Conservation (phyloP, 2,113 vertebrate species). For the Cephalopterus ornatus region DNA sequence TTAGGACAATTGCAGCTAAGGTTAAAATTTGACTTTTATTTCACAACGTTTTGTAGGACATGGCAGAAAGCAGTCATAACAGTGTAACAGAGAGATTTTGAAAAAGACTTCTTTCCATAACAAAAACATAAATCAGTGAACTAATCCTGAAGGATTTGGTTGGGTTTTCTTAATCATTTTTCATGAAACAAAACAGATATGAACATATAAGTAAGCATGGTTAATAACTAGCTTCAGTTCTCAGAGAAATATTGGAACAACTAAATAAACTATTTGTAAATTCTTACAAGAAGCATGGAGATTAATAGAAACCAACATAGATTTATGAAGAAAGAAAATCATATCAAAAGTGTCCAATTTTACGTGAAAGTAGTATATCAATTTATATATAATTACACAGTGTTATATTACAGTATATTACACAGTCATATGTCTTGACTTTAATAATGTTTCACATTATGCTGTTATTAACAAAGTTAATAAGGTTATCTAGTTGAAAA, state of each 20-base stretch:
- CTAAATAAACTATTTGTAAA: not conserved
- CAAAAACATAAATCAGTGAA: not conserved
- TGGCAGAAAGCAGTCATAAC: not conserved
- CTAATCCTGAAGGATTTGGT: not conserved
- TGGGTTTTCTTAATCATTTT: not conserved
- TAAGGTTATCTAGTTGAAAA: not conserved
- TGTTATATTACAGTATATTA: too few species aligned
- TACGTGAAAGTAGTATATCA: not conserved
- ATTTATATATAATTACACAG: not conserved
- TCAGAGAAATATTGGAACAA: not conserved
- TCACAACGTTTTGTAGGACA: not conserved
- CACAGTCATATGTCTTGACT: not conserved
- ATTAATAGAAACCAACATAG: not conserved
- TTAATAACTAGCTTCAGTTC: not conserved
- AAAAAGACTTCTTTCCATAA: not conserved
- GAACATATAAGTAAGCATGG: not conserved
- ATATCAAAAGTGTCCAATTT: not conserved
- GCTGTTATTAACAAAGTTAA: not conserved
- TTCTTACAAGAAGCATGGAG: not conserved
- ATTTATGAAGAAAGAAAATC: not conserved
- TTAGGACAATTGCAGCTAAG: not conserved
- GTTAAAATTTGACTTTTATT: not conserved
- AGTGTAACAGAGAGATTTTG: not conserved
- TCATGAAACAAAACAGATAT: not conserved
- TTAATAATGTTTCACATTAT: not conserved